Base-by-base conservation (phyloP, 2,113 vertebrate species). In the Alaudala cheleensis region DNA sequence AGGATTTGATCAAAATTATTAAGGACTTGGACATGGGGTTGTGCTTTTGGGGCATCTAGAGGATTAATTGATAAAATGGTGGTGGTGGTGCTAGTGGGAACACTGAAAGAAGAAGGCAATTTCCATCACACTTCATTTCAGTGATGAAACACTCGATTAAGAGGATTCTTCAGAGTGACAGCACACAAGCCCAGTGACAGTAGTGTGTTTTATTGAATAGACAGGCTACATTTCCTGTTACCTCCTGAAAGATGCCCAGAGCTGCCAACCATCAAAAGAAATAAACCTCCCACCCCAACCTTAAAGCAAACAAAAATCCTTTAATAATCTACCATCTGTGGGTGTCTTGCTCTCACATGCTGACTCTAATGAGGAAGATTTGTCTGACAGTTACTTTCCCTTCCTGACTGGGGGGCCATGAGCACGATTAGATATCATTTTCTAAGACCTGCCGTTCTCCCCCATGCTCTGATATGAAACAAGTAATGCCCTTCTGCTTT, bases 401-500 rank as follows among this genome's bases (percentile, higher is more conserved):
- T 91, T 70, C 29, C 44, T 88, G 67, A 66, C 2, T 65, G 23
- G 45, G 60, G 25, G 29, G n/a, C 28, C 86, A 86, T 3, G 1
- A 95, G 45, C 29, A 86, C 0, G 28, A 94, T 86, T 91, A 93
- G 77, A 73, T 87, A 86, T 11, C 4, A 73, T 81, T 94, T 95
- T 91, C 60, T 73, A 49, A 44, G 57, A 50, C 47, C 25, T 66
- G 85, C 14, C 20, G 2, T 77, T 83, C 50, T 86, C 31, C 71
- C 33, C 19, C 39, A 9, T 9, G 2, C 39, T 95, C 82, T 90
- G 83, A 95, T 95, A 97, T 14, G 78, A 95, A 95, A 64, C 15
- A 70, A 92, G 67, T 42, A 86, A 84, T 88, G 54, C 49, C 42
- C 24, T 92, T 96, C 93, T 97, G 93, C 76, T 95, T 97, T 95